Conservation (phyloP, 2,113 vertebrate genomes). For the Vulpes lagopus region DNA sequence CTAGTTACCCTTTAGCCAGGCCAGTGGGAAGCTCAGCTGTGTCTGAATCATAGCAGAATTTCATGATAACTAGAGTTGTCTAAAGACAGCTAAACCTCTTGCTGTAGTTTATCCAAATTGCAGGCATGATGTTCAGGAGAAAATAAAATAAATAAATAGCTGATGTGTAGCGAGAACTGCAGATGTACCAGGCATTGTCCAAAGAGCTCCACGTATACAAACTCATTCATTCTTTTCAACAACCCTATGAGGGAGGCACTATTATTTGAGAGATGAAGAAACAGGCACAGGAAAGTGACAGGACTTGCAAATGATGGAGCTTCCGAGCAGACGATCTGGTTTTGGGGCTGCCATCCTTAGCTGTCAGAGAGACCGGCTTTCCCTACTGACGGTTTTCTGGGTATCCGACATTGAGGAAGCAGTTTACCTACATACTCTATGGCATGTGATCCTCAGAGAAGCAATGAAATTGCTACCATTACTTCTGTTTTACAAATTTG, state of each 20-base stretch:
- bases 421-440: not conserved
- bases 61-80: not conserved
- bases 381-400: no score
- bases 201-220: not conserved
- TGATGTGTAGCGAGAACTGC: not conserved
- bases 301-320: not conserved
- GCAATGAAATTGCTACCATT: not conserved
- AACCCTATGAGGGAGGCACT: not conserved
- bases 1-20: not conserved
- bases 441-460: not conserved
- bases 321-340: not conserved
- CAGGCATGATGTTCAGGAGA: not conserved
- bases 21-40: not conserved
- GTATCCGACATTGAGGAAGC: not conserved
- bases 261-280: not conserved
- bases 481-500: not conserved
- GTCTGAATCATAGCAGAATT: not conserved
- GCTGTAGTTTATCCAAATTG: slow-evolving; percentile 7
- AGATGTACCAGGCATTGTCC: not conserved
- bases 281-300: not conserved
- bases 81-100: not conserved
- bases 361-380: not conserved
- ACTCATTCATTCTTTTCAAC: not conserved
- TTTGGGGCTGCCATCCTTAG: not conserved
- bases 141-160: not conserved